phyloP scores from a whole-genome alignment of 2,113 vertebrate species.

The Myiagra hebetior region DNA sequence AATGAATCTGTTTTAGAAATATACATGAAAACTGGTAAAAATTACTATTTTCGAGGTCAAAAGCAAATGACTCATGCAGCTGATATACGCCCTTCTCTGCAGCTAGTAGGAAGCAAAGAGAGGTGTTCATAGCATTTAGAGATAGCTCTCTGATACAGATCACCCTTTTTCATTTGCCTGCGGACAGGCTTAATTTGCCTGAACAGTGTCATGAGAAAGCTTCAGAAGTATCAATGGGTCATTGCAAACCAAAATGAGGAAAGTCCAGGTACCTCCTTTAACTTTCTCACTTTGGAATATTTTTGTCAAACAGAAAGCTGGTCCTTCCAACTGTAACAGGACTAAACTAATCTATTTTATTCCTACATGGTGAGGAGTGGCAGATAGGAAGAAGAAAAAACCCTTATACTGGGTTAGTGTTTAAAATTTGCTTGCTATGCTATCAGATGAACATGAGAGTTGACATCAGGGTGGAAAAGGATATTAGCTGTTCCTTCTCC shows the following conservation, averaged over 20 bases:
- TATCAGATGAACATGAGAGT: not conserved
- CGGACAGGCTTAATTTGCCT: not conserved
- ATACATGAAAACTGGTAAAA: not conserved
- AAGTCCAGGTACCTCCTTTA: not conserved
- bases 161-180: not conserved
- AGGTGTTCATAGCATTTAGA: not conserved
- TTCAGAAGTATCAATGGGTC: not conserved
- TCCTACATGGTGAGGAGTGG: accelerated
- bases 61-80: not conserved
- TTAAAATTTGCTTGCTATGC: not conserved
- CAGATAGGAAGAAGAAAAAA: not conserved
- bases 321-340: not conserved
- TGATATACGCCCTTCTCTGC: not conserved
- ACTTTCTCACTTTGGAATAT: not conserved
- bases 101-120: not conserved
- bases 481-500: not conserved
- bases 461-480: not conserved
- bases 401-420: not conserved
- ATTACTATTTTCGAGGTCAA: not conserved
- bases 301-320: not conserved
- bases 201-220: not conserved
- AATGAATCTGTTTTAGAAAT: not conserved
- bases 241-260: not conserved
- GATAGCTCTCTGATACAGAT: not conserved
- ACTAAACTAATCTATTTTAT: not conserved